Conservation (phyloP, 2,888 invertebrate species). For the Physocephala rufipes region DNA sequence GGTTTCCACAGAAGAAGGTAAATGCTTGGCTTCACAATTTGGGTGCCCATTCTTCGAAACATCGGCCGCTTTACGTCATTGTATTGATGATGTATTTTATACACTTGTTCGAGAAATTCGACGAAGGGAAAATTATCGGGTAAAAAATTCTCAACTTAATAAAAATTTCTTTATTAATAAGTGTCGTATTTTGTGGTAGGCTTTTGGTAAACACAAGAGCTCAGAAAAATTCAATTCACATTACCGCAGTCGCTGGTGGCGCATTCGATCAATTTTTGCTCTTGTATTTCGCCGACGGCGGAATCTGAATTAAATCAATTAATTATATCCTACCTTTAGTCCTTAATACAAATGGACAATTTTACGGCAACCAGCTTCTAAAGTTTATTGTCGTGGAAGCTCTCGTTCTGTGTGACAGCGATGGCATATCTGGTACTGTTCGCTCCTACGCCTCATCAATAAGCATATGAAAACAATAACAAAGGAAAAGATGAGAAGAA, state of each 20-base stretch:
- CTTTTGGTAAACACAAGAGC: conserved; percentile 68
- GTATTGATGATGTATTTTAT: conserved; percentile 91
- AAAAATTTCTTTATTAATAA: neutral
- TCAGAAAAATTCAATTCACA: conserved; percentile 67
- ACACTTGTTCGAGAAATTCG: conserved; percentile 89
- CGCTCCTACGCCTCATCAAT: too few relatives aligned
- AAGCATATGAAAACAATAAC: too few relatives aligned
- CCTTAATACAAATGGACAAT: too few relatives aligned
- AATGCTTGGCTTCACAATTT: conserved; percentile 82
- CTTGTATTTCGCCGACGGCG: conserved; percentile 73
- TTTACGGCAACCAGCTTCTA: too few relatives aligned
- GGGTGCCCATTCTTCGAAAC: conserved; percentile 93
- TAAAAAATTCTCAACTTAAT: too few relatives aligned
- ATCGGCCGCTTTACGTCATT: conserved; percentile 86
- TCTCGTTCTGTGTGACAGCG: too few relatives aligned
- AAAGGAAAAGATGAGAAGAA: too few relatives aligned
- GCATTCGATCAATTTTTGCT: conserved; percentile 83
- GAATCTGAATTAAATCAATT: conserved; percentile 57
- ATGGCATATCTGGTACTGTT: too few relatives aligned
- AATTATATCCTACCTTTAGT: too few relatives aligned
- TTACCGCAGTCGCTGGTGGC: conserved; percentile 83
- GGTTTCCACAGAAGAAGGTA: conserved; percentile 86
- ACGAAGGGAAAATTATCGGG: conserved; percentile 75
- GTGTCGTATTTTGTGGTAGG: conserved; percentile 56
- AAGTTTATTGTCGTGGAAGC: too few relatives aligned